Base-by-base conservation (phyloP, 2,888 invertebrate species). In the Pediacus dermestoides region DNA sequence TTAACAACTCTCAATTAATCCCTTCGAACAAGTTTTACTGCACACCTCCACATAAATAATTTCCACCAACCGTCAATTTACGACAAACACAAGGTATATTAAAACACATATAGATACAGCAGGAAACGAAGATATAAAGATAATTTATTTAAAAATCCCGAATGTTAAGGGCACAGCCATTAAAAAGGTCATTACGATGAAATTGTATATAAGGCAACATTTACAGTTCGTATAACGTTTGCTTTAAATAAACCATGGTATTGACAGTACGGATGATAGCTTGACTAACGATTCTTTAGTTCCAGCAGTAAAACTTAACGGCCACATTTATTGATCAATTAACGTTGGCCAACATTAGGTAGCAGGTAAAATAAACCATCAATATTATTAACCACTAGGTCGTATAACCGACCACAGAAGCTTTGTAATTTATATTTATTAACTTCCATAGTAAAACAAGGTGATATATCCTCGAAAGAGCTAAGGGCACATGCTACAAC, bases 211-310 rank as follows among this genome's bases (percentile, higher is more conserved):
- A 18, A 50, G 50, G 50, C 46, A 52, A 53, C 59, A 55, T 59
- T 59, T 59, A 59, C 59, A 59, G 59, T 44, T 58, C 59, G 57
- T 55, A 58, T 44, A 45, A 34, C 28, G 12, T 28, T 28, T 28
- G 13, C 28, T 28, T 52, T 54, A 46, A 56, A 54, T 54, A 54
- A 55, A 53, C 54, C 51, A 55, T 49, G 49, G 39, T 50, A 54
- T 53, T 46, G 52, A 50, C 50, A 50, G 48, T 28, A n/a, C 37
- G 46, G 45, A 48, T 48, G 48, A 52, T 57, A 55, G 55, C 50
- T 57, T 55, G 57, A 59, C 53, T 48, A 44, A 49, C 49, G 49
- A 37, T 47, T 42, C 47, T 44, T 48, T 42, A 44, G 45, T 52
- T 49, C 43, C 39, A 42, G 46, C 38, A 38, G 43, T 54, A 57